A percentile compares a stretch with the other conserved stretches of the same genome.
Evolutionary conservation across 2,113 vertebrate genomes (phyloP).

Genomic region (Gallinago undulata): DNA sequence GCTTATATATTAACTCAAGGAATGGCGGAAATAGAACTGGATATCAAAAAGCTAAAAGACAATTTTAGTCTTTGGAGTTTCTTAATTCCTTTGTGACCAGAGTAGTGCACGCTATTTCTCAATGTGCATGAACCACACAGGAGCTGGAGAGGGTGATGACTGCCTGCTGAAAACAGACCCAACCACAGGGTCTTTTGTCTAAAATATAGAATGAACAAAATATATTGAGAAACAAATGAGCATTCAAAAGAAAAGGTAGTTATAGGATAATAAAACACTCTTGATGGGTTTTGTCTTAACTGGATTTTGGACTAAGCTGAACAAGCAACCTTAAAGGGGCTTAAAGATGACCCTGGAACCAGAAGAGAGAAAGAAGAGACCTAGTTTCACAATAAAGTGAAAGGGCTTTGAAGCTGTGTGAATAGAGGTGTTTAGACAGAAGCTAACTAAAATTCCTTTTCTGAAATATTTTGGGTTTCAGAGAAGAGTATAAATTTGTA

Average conservation of each 20-base stretch:
- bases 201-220: not conserved
- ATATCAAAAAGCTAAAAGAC: not conserved
- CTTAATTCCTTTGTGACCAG: not conserved
- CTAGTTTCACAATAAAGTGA: not conserved
- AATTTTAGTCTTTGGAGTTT: not conserved
- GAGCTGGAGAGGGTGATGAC: not conserved
- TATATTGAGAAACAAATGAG: slow-evolving; percentile 9
- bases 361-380: not conserved
- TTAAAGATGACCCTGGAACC: slow-evolving; percentile 80
- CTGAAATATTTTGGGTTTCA: not conserved
- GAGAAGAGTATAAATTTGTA: not conserved
- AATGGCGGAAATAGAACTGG: not conserved
- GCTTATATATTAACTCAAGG: slow-evolving; percentile 11
- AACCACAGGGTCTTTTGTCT: not conserved
- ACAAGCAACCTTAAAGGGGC: slow-evolving; percentile 81
- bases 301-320: slow-evolving; percentile 85
- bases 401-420: not conserved
- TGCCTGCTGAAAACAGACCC: not conserved
- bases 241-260: slow-evolving; percentile 78
- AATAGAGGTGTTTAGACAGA: not conserved
- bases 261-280: slow-evolving; percentile 73
- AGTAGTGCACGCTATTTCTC: not conserved
- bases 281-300: slow-evolving; percentile 89
- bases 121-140: not conserved
- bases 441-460: not conserved